Base-by-base conservation (phyloP, 2,113 vertebrate species). In the Perca fluviatilis region DNA sequence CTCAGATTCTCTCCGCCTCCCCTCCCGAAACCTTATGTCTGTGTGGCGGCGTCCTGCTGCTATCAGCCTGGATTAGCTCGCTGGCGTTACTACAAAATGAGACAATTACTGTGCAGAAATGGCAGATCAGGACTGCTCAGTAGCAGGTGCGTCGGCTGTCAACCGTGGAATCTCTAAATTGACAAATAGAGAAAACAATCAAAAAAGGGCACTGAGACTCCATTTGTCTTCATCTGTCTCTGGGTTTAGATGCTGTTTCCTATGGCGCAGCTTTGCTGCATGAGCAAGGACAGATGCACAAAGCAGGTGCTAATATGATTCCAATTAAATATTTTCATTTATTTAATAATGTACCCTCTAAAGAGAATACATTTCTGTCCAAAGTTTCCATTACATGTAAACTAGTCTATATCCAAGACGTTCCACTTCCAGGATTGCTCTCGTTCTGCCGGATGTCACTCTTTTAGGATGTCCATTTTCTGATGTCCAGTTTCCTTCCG, bases 111-210 rank as follows among this genome's bases (percentile, higher is more conserved):
- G 67, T 69, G 74, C 73, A 73, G 76, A 70, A 60, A 77, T 53
- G 71, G 75, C 72, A 53, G 72, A 69, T 82, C 54, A 58, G 50
- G 82, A 80, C 36, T 21, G 73, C 71, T 19, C 69, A 49, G 87
- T 2, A 58, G 89, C 91, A 91, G 91, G 89, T 92, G 93, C 53
- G 62, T 82, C 74, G 2, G 61, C 88, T 36, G 82, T 68, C 83
- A 53, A 61, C 66, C 77, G 56, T 80, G 66, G 58, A 83, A 91
- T 88, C 72, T 79, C 75, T 2, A 84, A 88, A 92, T 91, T 85
- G 80, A 91, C 70, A 67, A 68, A 88, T n/a, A n/a, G 79, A 88
- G 84, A 89, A 91, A 92, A 82, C 85, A 91, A 87, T 91, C 80
- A 82, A 65, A 83, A 87, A 80, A 70, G 63, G 76, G 51, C 72